Evolutionary conservation across 2,888 invertebrate species (phyloP).

Genomic region (Luperina testacea): DNA sequence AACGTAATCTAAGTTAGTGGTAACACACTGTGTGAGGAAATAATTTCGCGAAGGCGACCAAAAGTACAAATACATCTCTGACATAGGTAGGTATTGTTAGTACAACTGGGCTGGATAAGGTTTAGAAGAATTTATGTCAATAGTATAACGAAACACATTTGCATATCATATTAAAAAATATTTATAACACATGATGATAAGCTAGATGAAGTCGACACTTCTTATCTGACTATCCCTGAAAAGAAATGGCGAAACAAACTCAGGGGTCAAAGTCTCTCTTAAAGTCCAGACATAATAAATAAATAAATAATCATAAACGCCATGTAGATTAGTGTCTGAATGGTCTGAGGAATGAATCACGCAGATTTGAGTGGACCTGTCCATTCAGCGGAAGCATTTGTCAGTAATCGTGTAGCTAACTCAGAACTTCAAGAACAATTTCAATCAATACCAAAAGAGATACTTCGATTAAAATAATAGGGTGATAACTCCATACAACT

Average conservation of each 20-base stretch:
- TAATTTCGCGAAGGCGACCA: constrained; percentile 14
- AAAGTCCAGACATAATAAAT: background rate
- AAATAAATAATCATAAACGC: no score
- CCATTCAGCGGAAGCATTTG: background rate
- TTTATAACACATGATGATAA: background rate
- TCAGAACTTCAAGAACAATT: background rate
- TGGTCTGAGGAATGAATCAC: background rate
- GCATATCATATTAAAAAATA: background rate
- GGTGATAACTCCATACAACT: background rate
- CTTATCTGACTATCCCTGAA: background rate
- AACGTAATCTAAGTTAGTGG: constrained; percentile 48
- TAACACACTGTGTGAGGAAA: constrained; percentile 12
- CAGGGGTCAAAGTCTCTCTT: background rate
- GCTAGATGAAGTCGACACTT: background rate
- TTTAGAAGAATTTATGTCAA: no score
- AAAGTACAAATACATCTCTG: background rate
- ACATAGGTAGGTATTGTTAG: background rate
- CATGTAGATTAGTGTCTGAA: background rate
- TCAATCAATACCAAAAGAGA: background rate
- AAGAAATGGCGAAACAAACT: background rate
- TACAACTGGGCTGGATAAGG: background rate
- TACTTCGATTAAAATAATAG: background rate
- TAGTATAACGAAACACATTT: no score
- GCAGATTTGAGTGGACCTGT: no score
- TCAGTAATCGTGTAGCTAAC: background rate